Conservation (phyloP, 2,888 invertebrate genomes). For the Eudemis profundana region DNA sequence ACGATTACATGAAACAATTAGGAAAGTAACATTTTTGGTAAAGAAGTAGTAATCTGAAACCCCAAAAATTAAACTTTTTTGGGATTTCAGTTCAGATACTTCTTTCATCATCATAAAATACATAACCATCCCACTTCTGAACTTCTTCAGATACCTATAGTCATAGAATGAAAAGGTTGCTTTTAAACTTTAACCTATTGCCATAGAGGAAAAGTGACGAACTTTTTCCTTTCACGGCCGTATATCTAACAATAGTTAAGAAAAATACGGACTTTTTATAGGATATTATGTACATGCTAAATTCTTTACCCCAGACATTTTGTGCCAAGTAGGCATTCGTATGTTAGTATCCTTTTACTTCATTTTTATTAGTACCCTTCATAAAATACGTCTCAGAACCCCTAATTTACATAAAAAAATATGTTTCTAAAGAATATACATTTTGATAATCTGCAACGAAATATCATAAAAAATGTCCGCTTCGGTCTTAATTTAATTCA, state of each 20-base stretch:
- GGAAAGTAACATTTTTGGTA: too few relatives aligned
- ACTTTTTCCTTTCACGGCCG: too few relatives aligned
- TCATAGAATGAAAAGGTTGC: too few relatives aligned
- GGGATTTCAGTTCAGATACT: too few relatives aligned
- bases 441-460: not conserved
- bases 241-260: not conserved
- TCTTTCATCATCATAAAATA: too few relatives aligned
- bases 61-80: too few relatives aligned
- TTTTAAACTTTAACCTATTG: too few relatives aligned
- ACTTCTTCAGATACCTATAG: too few relatives aligned
- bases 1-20: too few relatives aligned
- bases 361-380: conserved; percentile 8
- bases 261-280: not conserved
- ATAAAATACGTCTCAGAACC: not conserved
- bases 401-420: conserved; percentile 14
- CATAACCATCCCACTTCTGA: too few relatives aligned
- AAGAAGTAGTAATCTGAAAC: too few relatives aligned
- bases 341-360: not conserved
- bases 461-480: not conserved
- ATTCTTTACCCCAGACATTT: not conserved
- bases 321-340: not conserved
- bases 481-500: not conserved
- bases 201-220: too few relatives aligned
- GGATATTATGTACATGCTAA: not conserved
- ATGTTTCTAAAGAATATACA: not conserved